phyloP scores from a whole-genome alignment of 1,140 invertebrate genomes.

The Heliconius himera region DNA sequence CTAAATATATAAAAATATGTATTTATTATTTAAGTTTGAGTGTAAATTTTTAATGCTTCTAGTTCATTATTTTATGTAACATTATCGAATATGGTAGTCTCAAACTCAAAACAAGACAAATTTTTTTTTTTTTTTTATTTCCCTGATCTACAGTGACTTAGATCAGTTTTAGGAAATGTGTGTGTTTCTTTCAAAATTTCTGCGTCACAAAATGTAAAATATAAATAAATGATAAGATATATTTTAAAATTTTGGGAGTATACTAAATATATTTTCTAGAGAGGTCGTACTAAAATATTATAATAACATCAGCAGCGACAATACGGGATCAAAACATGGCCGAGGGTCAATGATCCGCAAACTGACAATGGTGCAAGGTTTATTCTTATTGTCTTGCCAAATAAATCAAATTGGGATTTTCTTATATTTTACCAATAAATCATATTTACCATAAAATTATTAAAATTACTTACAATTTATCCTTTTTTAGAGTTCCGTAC shows the following conservation, averaged over 20 bases:
- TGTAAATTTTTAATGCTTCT: too few species aligned
- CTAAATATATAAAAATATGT: too few species aligned
- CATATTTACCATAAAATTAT: too few species aligned
- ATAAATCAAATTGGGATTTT: not conserved
- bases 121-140: too few species aligned
- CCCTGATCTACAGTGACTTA: too few species aligned
- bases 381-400: slow-evolving; percentile 28
- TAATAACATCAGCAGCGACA: slow-evolving; percentile 22
- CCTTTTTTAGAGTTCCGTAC: too few species aligned
- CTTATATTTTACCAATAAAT: not conserved
- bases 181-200: not conserved
- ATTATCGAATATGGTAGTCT: too few species aligned
- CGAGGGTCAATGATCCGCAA: slow-evolving; percentile 54
- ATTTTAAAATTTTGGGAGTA: not conserved
- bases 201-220: not conserved
- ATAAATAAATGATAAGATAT: not conserved
- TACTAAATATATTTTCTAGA: not conserved
- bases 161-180: too few species aligned
- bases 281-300: not conserved
- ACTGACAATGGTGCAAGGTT: slow-evolving; percentile 39
- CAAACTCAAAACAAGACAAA: too few species aligned
- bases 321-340: slow-evolving; percentile 49
- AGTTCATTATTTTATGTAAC: too few species aligned
- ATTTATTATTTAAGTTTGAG: too few species aligned
- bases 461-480: too few species aligned